phyloP scores from a whole-genome alignment of 2,113 vertebrate species.

The Pachyramphus minor region DNA sequence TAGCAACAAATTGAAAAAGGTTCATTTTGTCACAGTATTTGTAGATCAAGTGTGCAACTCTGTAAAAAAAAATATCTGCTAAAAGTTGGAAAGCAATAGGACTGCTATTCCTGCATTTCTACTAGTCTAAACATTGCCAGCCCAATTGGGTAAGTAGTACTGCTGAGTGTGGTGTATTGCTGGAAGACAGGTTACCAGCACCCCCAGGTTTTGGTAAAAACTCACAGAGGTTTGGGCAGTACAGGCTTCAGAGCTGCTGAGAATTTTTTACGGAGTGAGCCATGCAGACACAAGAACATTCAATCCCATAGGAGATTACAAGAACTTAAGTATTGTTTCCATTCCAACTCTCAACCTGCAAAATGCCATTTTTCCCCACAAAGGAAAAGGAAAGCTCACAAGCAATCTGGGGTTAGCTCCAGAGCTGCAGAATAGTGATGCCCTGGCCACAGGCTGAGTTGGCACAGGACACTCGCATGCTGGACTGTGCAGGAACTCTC shows the following conservation, averaged over 20 bases:
- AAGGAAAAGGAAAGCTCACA: not conserved
- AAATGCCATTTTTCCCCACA: not conserved
- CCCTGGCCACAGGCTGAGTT: not conserved
- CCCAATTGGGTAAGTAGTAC: fast-evolving
- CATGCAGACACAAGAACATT: not conserved
- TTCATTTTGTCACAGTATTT: not conserved
- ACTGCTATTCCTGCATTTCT: not conserved
- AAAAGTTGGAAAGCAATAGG: not conserved
- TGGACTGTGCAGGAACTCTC: not conserved
- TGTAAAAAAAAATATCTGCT: not conserved
- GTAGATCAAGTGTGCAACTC: not conserved
- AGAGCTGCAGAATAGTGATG: not conserved
- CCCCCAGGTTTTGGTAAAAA: not conserved
- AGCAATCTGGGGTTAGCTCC: not conserved
- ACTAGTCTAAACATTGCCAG: not conserved
- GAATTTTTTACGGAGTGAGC: no score
- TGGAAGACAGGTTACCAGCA: not conserved
- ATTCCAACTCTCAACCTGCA: not conserved
- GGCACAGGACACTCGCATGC: not conserved
- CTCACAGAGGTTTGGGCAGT: not conserved
- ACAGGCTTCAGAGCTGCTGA: not conserved
- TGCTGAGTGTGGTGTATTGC: not conserved
- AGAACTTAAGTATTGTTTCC: not conserved
- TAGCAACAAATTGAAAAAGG: not conserved
- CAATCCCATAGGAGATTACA: not conserved